Evolutionary conservation across 2,888 invertebrate genomes (phyloP).

Genomic region (Hylaea fasciaria): DNA sequence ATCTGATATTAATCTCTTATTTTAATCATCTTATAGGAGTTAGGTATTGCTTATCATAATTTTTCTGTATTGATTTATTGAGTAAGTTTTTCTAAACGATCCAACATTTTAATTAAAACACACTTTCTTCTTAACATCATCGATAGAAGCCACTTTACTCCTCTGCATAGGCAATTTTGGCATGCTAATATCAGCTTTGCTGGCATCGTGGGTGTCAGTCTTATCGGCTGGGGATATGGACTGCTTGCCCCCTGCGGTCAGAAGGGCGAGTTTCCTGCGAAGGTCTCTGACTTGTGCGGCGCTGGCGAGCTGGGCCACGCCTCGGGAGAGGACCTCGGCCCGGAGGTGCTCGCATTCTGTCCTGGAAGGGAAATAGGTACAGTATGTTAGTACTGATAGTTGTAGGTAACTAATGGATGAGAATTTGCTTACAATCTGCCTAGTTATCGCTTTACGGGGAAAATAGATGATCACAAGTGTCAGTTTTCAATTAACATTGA

Average conservation of each 20-base stretch:
- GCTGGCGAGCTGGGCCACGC: conserved; percentile 70
- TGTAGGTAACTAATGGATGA: too few relatives aligned
- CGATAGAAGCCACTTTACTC: conserved; percentile 45
- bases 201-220: conserved; percentile 39
- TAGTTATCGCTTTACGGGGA: too few relatives aligned
- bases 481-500: too few relatives aligned
- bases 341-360: conserved; percentile 70
- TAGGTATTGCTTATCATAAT: too few relatives aligned
- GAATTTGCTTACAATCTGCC: too few relatives aligned
- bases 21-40: too few relatives aligned
- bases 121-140: conserved; percentile 77
- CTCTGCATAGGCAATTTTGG: conserved; percentile 45
- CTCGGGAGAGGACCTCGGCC: conserved; percentile 67
- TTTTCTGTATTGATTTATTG: neutral
- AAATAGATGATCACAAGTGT: too few relatives aligned
- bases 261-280: conserved; percentile 65
- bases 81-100: neutral
- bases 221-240: conserved; percentile 35
- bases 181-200: conserved; percentile 46
- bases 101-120: conserved; percentile 62
- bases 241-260: conserved; percentile 38
- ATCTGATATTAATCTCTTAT: neutral
- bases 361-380: conserved; percentile 49
- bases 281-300: conserved; percentile 71
- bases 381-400: neutral